Percentiles rank a stretch among this genome's conserved stretches.
phyloP scores from a whole-genome alignment of 2,113 vertebrate species.

The Kryptolebias marmoratus region DNA sequence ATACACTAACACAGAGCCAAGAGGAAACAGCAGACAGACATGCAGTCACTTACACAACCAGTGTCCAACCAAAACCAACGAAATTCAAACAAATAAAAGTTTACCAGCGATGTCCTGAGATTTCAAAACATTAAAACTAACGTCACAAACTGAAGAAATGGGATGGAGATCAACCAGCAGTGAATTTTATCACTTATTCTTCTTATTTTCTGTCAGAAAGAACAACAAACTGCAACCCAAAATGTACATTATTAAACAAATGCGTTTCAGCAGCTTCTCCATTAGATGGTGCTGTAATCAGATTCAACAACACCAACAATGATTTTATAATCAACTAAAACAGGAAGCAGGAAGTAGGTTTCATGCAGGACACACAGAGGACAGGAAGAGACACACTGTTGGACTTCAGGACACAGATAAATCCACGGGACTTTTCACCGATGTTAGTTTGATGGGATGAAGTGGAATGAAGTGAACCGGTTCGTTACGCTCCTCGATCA shows the following conservation, averaged over 20 bases:
- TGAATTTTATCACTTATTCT: too few species aligned
- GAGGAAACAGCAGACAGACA: conserved; percentile 40
- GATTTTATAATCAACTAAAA: not conserved
- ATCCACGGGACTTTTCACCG: not conserved
- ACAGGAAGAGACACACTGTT: conserved; percentile 16
- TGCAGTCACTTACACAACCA: conserved; percentile 43
- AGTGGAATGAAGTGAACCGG: not conserved
- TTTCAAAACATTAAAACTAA: not conserved
- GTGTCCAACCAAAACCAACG: conserved; percentile 11
- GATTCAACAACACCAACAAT: not conserved
- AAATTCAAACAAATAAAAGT: conserved; percentile 1
- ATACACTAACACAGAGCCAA: conserved; percentile 28
- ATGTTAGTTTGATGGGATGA: conserved; percentile 12
- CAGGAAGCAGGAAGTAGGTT: not conserved
- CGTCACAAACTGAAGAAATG: not conserved
- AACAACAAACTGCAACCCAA: too few species aligned
- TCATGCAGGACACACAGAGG: conserved; percentile 33
- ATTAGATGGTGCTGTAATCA: not conserved
- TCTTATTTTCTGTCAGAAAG: not conserved
- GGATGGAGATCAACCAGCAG: not conserved
- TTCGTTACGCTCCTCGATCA: not conserved
- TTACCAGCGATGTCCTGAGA: not conserved
- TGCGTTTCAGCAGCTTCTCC: not conserved
- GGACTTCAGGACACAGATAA: conserved; percentile 8
- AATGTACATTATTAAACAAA: too few species aligned